Conservation (phyloP, 2,113 vertebrate genomes). For the Dinomys branickii region DNA sequence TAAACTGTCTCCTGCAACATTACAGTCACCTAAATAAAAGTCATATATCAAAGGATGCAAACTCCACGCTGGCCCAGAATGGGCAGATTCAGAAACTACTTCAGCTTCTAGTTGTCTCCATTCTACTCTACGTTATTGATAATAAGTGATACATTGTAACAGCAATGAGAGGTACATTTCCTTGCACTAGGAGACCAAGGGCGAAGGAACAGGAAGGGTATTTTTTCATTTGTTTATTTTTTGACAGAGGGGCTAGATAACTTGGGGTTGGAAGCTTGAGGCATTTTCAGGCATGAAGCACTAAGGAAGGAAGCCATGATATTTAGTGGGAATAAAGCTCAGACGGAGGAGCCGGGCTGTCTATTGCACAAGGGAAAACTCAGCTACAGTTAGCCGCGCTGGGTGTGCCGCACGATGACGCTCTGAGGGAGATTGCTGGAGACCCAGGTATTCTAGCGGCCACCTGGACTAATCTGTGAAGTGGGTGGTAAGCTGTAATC, state of each 20-base stretch:
- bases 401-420: neutral
- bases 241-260: neutral
- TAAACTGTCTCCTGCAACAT: neutral
- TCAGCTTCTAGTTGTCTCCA: conserved; percentile 1
- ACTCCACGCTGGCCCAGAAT: neutral
- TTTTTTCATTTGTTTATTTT: neutral
- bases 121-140: neutral
- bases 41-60: neutral
- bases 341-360: neutral
- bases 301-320: neutral
- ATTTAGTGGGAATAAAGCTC: neutral
- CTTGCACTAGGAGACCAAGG: neutral
- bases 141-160: neutral
- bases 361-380: neutral
- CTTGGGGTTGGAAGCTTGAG: neutral
- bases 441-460: neutral
- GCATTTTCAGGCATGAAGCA: neutral
- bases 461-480: neutral
- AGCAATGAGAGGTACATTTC: neutral
- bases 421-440: neutral
- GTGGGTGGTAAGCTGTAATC: neutral
- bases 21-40: neutral
- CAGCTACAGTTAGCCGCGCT: neutral
- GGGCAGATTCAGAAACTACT: neutral
- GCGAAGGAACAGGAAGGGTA: neutral